Percentiles rank a stretch among this genome's conserved stretches.
These are phyloP conservation scores for Boleophthalmus pectinirostris DNA, from an alignment of 2,113 vertebrate species.

Conservation along the genomic window DNA sequence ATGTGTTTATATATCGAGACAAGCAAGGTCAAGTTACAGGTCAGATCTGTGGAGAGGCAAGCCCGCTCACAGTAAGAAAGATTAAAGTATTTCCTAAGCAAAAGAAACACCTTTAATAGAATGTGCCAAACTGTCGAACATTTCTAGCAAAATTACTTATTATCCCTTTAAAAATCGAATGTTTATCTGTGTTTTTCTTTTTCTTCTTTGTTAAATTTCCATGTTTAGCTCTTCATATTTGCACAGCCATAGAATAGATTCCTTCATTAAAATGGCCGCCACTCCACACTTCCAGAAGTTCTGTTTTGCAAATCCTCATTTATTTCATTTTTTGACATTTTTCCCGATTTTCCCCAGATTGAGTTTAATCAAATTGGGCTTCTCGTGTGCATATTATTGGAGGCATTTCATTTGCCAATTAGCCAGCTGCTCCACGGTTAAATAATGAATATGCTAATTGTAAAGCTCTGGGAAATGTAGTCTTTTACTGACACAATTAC, in stretches of 20 bases:
- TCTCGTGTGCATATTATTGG: slow-evolving; percentile 66
- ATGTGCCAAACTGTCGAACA: too few relatives aligned
- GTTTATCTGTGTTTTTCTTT: too few relatives aligned
- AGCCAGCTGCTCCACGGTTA: slow-evolving; percentile 70
- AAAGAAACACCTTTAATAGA: too few relatives aligned
- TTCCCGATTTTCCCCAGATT: slow-evolving; percentile 61
- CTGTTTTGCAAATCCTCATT: slow-evolving; percentile 24
- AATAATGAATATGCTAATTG: slow-evolving; percentile 75
- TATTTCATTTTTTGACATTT: slow-evolving; percentile 43
- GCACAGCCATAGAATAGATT: slow-evolving; percentile 27
- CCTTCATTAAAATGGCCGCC: slow-evolving; percentile 26
- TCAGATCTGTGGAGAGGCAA: too few relatives aligned
- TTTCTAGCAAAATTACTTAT: too few relatives aligned
- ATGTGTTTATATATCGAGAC: too few relatives aligned
- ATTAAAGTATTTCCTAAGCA: too few relatives aligned
- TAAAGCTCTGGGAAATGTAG: slow-evolving; percentile 68
- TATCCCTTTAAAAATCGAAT: too few relatives aligned
- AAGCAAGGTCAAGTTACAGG: too few relatives aligned
- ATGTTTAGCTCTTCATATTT: slow-evolving; percentile 20
- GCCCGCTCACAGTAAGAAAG: too few relatives aligned
- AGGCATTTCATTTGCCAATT: slow-evolving; percentile 74
- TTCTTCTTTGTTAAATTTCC: too few relatives aligned
- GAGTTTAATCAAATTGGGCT: slow-evolving; percentile 68
- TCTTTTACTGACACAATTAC: slow-evolving; percentile 64
- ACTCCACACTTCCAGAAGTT: slow-evolving; percentile 37